Evolutionary conservation across 2,888 invertebrate genomes (phyloP).

Genomic region (Leptinotarsa peninsularis): DNA sequence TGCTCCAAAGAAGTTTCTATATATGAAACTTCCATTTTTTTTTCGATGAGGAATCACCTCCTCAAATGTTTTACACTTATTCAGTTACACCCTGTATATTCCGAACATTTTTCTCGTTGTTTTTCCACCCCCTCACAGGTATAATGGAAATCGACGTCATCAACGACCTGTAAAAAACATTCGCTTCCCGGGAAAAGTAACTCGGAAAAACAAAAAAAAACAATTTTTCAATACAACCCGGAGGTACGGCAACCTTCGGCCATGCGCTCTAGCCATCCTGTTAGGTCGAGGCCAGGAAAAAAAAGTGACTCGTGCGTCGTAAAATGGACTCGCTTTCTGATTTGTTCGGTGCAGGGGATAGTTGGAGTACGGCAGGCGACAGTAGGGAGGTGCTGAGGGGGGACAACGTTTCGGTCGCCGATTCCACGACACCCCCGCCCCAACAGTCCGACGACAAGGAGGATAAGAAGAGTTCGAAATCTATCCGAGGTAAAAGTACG

Average conservation of each 20-base stretch:
- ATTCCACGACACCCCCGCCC: constrained; percentile 72
- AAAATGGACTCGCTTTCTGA: constrained; percentile 68
- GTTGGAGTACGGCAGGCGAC: constrained; percentile 52
- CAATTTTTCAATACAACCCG: constrained; percentile 8
- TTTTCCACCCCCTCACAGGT: constrained; percentile 8
- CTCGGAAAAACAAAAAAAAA: background rate
- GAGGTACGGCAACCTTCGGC: constrained; percentile 46
- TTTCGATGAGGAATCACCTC: too few relatives aligned
- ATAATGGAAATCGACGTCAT: constrained; percentile 21
- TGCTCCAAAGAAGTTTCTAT: too few relatives aligned
- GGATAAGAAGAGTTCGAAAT: constrained; percentile 74
- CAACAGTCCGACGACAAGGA: constrained; percentile 60
- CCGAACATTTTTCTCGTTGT: constrained; percentile 8
- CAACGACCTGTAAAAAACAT: constrained; percentile 2
- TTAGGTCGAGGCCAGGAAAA: constrained; percentile 33
- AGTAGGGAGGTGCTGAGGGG: constrained; percentile 47
- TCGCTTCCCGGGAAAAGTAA: background rate
- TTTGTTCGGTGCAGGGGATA: constrained; percentile 63
- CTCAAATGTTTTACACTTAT: too few relatives aligned
- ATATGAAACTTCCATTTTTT: too few relatives aligned
- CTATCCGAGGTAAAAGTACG: constrained; percentile 72
- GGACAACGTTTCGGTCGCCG: constrained; percentile 66
- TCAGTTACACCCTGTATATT: background rate
- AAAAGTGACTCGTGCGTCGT: constrained; percentile 33
- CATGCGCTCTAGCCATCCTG: constrained; percentile 54